Percentiles rank a stretch among this genome's conserved stretches.
Evolutionary conservation across 2,113 vertebrate species (phyloP).

Genomic region (Rhombomys opimus): DNA sequence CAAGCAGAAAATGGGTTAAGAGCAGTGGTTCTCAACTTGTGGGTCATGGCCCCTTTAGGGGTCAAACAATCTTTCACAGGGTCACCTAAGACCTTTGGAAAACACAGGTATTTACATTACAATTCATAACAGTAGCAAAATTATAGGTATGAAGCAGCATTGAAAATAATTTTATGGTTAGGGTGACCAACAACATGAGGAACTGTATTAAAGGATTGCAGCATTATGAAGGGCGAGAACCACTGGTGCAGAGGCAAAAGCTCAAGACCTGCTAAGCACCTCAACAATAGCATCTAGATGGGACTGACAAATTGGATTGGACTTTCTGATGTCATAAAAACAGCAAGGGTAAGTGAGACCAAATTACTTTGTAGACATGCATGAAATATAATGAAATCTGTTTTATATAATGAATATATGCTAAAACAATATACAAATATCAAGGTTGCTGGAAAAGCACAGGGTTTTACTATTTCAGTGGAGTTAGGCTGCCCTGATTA

Average conservation of each 20-base stretch:
- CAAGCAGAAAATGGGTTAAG: background rate
- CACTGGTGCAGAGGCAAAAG: background rate
- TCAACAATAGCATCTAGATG: background rate
- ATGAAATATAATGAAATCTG: background rate
- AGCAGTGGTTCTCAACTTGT: background rate
- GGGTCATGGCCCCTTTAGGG: background rate
- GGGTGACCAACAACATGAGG: background rate
- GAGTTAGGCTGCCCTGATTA: background rate
- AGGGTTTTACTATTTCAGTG: background rate
- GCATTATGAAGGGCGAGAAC: background rate
- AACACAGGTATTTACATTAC: background rate
- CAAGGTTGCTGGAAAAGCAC: background rate
- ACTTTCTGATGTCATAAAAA: background rate
- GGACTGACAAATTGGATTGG: background rate
- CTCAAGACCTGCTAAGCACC: background rate
- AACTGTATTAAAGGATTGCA: background rate
- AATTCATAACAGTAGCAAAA: background rate
- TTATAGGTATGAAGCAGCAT: background rate
- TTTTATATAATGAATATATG: background rate
- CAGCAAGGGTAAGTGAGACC: background rate
- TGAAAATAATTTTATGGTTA: background rate
- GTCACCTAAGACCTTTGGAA: background rate
- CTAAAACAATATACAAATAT: background rate
- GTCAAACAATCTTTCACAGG: background rate
- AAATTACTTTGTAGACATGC: background rate